Base-by-base conservation (phyloP, 2,888 invertebrate species). In the Digitonthophagus gazella region DNA sequence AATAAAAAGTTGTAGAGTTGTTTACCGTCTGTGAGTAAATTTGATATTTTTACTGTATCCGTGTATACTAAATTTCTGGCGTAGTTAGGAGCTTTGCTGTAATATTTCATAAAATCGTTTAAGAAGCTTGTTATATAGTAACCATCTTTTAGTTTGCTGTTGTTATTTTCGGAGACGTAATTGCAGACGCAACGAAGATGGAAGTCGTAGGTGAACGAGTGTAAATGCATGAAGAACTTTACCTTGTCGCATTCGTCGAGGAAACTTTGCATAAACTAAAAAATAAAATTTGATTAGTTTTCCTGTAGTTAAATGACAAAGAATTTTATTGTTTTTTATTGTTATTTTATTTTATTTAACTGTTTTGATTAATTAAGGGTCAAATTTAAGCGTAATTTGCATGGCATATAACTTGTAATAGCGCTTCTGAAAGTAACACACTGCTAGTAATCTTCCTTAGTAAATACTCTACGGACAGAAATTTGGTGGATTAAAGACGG, bases 131-230 rank as follows among this genome's bases (percentile, higher is more conserved):
- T 88, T 3, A 92, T 83, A 79, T 93, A 91, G 79, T 91, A 93
- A 56, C 88, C 89, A 70, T 86, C 86, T 69, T 79, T 80, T 18
- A 83, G 75, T 74, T 85, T 85, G 58, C 86, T 81, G 0, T 84
- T 82, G 73, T 84, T 82, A 69, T 84, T 84, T 63, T 87, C 88
- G 66, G 87, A 85, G 66, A 91, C 86, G 76, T 90, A 91, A 8
- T 87, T 85, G 77, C 89, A 88, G 67, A 91, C 86, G 69, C 87
- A 87, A 54, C 91, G 85, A 69, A 92, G 81, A 79, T 92, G 92
- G 80, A 90, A 92, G 81, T 92, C 92, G 75, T 91, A 91, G 0
- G 91, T 89, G 78, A 92, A 92, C 2, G 92, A 92, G 81, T 92
- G 92, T 67, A 91, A 83, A 80, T 92, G 92, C 84, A 91, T 90